These are phyloP conservation scores for Spodoptera littoralis DNA, from an alignment of 2,888 invertebrate species.

Conservation along the genomic window DNA sequence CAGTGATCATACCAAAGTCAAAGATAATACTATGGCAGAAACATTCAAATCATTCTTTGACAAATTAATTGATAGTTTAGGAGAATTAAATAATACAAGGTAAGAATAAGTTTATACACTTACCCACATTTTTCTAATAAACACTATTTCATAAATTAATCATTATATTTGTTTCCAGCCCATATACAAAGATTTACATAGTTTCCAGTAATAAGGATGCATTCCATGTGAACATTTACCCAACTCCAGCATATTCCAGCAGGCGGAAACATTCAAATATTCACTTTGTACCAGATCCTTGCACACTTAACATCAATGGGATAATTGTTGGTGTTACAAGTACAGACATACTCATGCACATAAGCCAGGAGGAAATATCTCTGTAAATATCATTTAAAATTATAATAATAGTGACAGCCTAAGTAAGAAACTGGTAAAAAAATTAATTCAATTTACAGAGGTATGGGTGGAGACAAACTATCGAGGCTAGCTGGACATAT, in stretches of 20 bases:
- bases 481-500: constrained; percentile 93
- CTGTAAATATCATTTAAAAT: constrained; percentile 85
- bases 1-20: constrained; percentile 90
- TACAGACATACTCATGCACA: constrained; percentile 94
- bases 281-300: constrained; percentile 94
- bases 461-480: constrained; percentile 90
- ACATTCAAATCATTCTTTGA: constrained; percentile 93
- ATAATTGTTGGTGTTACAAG: constrained; percentile 94
- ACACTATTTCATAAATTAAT: neutral
- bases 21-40: constrained; percentile 89
- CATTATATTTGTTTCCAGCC: constrained; percentile 76
- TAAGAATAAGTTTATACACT: constrained; percentile 65
- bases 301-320: constrained; percentile 93
- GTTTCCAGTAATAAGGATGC: constrained; percentile 94
- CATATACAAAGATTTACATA: constrained; percentile 92
- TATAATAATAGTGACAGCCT: neutral
- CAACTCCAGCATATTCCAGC: constrained; percentile 93
- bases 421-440: too few relatives aligned
- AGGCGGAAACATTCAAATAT: constrained; percentile 89
- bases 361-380: constrained; percentile 94
- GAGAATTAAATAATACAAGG: constrained; percentile 88
- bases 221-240: constrained; percentile 94
- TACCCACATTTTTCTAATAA: too few relatives aligned
- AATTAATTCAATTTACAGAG: constrained; percentile 58
- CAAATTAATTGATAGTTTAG: constrained; percentile 90